A percentile compares a stretch with the other conserved stretches of the same genome.
Evolutionary conservation across 2,888 invertebrate species (phyloP).

Genomic region (Drosophila diplacantha): DNA sequence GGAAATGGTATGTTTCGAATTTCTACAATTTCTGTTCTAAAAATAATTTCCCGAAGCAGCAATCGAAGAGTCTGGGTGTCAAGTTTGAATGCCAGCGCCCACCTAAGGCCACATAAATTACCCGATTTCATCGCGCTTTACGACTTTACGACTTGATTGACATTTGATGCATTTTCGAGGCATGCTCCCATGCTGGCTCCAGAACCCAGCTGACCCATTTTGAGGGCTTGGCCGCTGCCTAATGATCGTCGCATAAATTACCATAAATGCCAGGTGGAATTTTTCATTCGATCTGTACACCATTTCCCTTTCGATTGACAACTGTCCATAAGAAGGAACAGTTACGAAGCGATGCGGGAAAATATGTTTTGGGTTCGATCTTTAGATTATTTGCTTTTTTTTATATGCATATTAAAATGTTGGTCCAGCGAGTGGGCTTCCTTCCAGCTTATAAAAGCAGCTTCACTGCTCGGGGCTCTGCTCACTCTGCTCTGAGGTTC

Average conservation of each 20-base stretch:
- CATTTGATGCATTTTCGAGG: constrained; percentile 32
- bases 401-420: constrained; percentile 38
- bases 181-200: constrained; percentile 5
- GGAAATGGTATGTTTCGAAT: constrained; percentile 10
- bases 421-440: constrained; percentile 1
- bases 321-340: constrained; percentile 11
- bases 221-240: constrained; percentile 7
- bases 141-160: constrained; percentile 54
- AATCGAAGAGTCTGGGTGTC: constrained; percentile 1
- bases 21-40: constrained; percentile 14
- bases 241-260: constrained; percentile 40
- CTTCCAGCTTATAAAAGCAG: constrained; percentile 47
- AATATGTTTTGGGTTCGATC: constrained; percentile 24
- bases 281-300: constrained; percentile 24
- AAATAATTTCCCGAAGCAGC: neutral
- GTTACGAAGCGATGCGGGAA: constrained; percentile 45
- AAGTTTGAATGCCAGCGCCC: constrained; percentile 19
- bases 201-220: constrained; percentile 39
- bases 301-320: constrained; percentile 13
- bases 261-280: constrained; percentile 39
- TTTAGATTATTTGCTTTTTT: constrained; percentile 27
- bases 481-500: constrained; percentile 41
- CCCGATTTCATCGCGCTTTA: constrained; percentile 35
- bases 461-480: neutral
- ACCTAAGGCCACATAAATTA: constrained; percentile 40